Conservation (phyloP, 2,113 vertebrate species). For the mouse (Mus musculus) region DNA sequence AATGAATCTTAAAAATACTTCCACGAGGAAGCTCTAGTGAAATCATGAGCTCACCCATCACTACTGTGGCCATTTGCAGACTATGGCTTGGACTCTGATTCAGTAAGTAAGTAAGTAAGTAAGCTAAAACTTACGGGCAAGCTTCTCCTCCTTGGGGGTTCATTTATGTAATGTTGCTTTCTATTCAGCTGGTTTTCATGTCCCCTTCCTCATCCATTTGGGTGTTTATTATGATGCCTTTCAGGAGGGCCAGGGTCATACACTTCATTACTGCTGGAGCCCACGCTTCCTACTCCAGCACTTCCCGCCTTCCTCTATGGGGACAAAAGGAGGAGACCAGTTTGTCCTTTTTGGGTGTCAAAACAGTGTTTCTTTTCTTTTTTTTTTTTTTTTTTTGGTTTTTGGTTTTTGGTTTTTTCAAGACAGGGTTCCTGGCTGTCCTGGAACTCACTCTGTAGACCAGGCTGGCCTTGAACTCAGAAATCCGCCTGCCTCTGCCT, state of each 20-base stretch:
- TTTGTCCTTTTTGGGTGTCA: slow-evolving; percentile 76
- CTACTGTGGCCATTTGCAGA: neutral
- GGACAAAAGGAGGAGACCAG: slow-evolving; percentile 67
- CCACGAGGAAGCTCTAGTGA: neutral
- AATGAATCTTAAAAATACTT: slow-evolving; percentile 49
- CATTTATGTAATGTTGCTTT: neutral
- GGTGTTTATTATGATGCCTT: neutral
- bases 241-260: slow-evolving; percentile 49
- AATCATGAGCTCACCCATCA: neutral
- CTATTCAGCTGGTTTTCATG: neutral
- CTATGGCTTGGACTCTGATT: neutral
- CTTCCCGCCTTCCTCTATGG: slow-evolving; percentile 64
- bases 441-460: too few species aligned
- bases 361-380: slow-evolving; percentile 74
- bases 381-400: slow-evolving; percentile 76
- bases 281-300: slow-evolving; percentile 17
- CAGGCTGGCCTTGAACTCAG: too few species aligned
- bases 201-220: neutral
- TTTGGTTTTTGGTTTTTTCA: too few species aligned
- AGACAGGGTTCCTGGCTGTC: too few species aligned
- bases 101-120: neutral
- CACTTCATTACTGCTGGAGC: slow-evolving; percentile 37
- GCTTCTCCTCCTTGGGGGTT: neutral
- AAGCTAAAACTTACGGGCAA: neutral
- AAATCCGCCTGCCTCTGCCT: too few species aligned